These are phyloP conservation scores for Clarias platycephalus DNA, from an alignment of 2,797 vertebrate species.

Conservation along the genomic window DNA sequence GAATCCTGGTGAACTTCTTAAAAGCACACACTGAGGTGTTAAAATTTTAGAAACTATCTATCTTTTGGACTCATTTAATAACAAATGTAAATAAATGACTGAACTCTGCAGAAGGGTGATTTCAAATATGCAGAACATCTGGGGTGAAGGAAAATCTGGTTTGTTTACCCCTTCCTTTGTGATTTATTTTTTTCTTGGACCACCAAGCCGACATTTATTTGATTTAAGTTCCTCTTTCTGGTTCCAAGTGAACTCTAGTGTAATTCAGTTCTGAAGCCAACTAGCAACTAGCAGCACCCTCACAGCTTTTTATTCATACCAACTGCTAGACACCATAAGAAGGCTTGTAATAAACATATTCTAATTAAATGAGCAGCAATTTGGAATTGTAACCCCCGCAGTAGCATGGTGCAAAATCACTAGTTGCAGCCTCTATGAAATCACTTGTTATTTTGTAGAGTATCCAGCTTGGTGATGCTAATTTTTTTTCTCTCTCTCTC, in stretches of 20 bases:
- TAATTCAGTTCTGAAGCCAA: not conserved
- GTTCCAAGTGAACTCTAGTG: not conserved
- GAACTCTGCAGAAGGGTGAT: not conserved
- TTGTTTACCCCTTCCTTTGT: not conserved
- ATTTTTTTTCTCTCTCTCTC: conserved; percentile 20
- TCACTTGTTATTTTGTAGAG: not conserved
- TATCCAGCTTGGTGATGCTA: not conserved
- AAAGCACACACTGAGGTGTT: not conserved
- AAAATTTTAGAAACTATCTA: not conserved
- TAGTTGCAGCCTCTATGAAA: not conserved
- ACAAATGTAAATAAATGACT: not conserved
- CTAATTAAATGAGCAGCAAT: not conserved
- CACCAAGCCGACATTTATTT: not conserved
- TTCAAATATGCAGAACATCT: not conserved
- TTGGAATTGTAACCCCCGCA: not conserved
- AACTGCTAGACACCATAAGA: not conserved
- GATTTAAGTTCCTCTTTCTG: not conserved
- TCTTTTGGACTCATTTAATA: not conserved
- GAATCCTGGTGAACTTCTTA: no score
- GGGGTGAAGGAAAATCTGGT: not conserved
- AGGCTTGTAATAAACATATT: not conserved
- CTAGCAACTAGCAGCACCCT: not conserved
- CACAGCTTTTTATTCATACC: not conserved
- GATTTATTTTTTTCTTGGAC: not conserved
- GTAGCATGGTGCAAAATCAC: not conserved